A percentile compares a stretch with the other conserved stretches of the same genome.
Evolutionary conservation across 2,888 invertebrate genomes (phyloP).

Genomic region (Platycheirus rosarum): DNA sequence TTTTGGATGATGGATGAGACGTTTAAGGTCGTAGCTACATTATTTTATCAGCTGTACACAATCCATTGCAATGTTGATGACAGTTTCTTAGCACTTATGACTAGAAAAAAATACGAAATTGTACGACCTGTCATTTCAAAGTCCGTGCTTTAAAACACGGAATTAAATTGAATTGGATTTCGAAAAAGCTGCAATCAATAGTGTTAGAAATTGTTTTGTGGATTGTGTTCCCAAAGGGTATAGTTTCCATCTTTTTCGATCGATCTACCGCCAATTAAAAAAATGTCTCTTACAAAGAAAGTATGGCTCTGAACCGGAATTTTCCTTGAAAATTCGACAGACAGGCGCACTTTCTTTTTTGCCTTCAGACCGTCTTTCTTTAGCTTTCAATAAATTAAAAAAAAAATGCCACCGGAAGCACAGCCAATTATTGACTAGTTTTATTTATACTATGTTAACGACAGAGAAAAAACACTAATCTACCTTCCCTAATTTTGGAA

Average conservation of each 20-base stretch:
- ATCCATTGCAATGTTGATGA: neutral
- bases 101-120: neutral
- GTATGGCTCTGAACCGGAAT: constrained; percentile 35
- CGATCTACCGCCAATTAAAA: constrained; percentile 17
- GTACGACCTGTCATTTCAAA: constrained; percentile 7
- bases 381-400: constrained; percentile 21
- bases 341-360: constrained; percentile 37
- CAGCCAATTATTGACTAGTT: constrained; percentile 30
- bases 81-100: neutral
- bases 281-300: constrained; percentile 23
- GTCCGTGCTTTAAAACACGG: constrained; percentile 6
- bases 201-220: neutral
- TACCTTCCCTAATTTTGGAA: constrained; percentile 17
- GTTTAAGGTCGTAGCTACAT: constrained; percentile 1
- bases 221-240: constrained; percentile 27
- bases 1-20: constrained; percentile 16
- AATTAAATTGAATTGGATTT: constrained; percentile 9
- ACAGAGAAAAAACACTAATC: neutral
- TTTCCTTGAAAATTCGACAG: constrained; percentile 28
- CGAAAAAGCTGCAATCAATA: constrained; percentile 23
- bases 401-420: constrained; percentile 14
- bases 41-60: neutral
- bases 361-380: constrained; percentile 20
- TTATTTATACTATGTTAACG: constrained; percentile 10
- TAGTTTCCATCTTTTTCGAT: constrained; percentile 17